phyloP scores from a whole-genome alignment of 1,140 invertebrate genomes.

The Nautilus pompilius region DNA sequence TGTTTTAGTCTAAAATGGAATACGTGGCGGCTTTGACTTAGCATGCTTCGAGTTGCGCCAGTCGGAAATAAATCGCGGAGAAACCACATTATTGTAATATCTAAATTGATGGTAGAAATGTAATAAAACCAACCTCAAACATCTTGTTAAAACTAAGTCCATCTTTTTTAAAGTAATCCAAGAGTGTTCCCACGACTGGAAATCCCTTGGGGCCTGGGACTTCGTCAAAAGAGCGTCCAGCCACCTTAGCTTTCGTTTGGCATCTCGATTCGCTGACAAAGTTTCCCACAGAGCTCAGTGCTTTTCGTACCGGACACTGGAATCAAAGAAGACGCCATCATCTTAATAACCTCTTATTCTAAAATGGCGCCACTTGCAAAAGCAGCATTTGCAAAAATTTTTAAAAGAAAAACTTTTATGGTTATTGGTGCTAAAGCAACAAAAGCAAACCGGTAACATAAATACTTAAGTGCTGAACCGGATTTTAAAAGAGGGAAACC shows the following conservation, averaged over 20 bases:
- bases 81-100: not conserved
- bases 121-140: slow-evolving; percentile 45
- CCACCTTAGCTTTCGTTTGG: not conserved
- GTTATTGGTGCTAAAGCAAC: too few relatives aligned
- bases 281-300: not conserved
- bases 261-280: not conserved
- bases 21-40: not conserved
- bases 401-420: not conserved
- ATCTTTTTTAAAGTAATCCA: slow-evolving; percentile 51
- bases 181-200: slow-evolving; percentile 47
- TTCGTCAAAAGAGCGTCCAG: slow-evolving; percentile 23
- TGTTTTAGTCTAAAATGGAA: too few relatives aligned
- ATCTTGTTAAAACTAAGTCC: slow-evolving; percentile 50
- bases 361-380: not conserved
- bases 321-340: not conserved
- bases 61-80: not conserved
- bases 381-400: not conserved
- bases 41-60: too few relatives aligned
- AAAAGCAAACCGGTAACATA: too few relatives aligned
- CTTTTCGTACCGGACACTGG: not conserved
- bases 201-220: slow-evolving; percentile 51
- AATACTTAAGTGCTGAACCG: too few relatives aligned
- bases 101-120: not conserved
- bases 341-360: not conserved
- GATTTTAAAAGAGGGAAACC: too few relatives aligned